A percentile compares a stretch with the other conserved stretches of the same genome.
These are phyloP conservation scores for Protomyctophum bolini DNA, from an alignment of 2,113 vertebrate species.

Conservation along the genomic window DNA sequence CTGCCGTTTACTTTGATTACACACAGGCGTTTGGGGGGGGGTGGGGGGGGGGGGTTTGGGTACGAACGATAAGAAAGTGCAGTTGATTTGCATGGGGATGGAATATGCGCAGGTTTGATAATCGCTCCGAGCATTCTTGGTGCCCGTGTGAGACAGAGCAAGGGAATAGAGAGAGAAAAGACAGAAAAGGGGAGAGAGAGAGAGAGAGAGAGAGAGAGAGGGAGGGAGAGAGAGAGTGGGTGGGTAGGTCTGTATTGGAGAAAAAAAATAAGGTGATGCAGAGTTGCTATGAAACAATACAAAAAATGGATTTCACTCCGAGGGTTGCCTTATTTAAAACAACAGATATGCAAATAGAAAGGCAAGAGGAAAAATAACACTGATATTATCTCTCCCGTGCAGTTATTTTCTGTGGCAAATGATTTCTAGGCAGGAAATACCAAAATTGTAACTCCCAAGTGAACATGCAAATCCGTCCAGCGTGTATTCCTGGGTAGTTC, in stretches of 20 bases:
- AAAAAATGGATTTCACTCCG: slow-evolving; percentile 51
- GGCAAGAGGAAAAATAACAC: slow-evolving; percentile 61
- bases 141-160: slow-evolving; percentile 56
- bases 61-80: slow-evolving; percentile 64
- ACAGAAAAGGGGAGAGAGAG: slow-evolving; percentile 32
- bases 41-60: not conserved
- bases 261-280: slow-evolving; percentile 38
- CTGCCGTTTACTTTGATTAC: slow-evolving; percentile 78
- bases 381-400: slow-evolving; percentile 66
- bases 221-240: slow-evolving; percentile 5
- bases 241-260: slow-evolving; percentile 27
- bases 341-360: slow-evolving; percentile 73
- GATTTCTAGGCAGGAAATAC: slow-evolving; percentile 71
- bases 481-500: slow-evolving; percentile 63
- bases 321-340: slow-evolving; percentile 71
- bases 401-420: slow-evolving; percentile 70
- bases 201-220: slow-evolving; percentile 11
- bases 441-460: slow-evolving; percentile 73
- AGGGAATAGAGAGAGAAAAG: slow-evolving; percentile 46
- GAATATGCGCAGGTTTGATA: slow-evolving; percentile 74
- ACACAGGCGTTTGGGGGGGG: slow-evolving; percentile 66
- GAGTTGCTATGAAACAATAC: slow-evolving; percentile 39
- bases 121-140: slow-evolving; percentile 61
- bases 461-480: slow-evolving; percentile 72
- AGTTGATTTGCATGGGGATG: slow-evolving; percentile 75